Conservation (phyloP, 1,140 invertebrate genomes). For the Hyles euphorbiae region DNA sequence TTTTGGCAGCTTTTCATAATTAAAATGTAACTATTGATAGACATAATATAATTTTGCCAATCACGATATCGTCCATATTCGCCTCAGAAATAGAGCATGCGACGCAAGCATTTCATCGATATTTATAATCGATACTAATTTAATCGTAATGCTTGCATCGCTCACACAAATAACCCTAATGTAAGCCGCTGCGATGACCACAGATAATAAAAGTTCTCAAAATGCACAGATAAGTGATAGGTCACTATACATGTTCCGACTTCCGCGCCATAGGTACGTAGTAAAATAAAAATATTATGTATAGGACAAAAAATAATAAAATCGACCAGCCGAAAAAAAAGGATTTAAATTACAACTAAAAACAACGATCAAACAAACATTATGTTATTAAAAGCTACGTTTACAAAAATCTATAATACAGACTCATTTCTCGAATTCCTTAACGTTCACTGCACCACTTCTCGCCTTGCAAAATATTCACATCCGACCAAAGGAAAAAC, state of each 20-base stretch:
- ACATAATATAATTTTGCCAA: not conserved
- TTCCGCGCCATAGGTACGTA: slow-evolving; percentile 26
- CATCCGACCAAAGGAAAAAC: no score
- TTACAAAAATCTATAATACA: slow-evolving; percentile 52
- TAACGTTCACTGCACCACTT: no score
- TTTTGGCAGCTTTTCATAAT: no score
- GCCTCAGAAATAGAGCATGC: slow-evolving; percentile 9
- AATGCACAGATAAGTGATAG: not conserved
- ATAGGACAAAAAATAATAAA: slow-evolving; percentile 14
- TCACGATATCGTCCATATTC: not conserved
- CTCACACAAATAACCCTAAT: slow-evolving; percentile 9
- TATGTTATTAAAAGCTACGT: slow-evolving; percentile 39
- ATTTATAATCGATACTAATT: no score
- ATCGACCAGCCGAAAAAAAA: slow-evolving; percentile 36
- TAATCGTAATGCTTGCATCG: not conserved
- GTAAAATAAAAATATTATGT: slow-evolving; percentile 9
- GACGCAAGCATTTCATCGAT: slow-evolving; percentile 9
- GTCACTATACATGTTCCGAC: not conserved
- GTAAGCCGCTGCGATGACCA: slow-evolving; percentile 27
- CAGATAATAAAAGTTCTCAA: slow-evolving; percentile 2
- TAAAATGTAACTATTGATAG: no score
- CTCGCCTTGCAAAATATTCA: no score
- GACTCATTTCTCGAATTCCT: slow-evolving; percentile 36
- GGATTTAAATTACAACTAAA: slow-evolving; percentile 41
- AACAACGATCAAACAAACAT: slow-evolving; percentile 49